Evolutionary conservation across 1,140 invertebrate species (phyloP).

Genomic region (Onthophagus taurus): DNA sequence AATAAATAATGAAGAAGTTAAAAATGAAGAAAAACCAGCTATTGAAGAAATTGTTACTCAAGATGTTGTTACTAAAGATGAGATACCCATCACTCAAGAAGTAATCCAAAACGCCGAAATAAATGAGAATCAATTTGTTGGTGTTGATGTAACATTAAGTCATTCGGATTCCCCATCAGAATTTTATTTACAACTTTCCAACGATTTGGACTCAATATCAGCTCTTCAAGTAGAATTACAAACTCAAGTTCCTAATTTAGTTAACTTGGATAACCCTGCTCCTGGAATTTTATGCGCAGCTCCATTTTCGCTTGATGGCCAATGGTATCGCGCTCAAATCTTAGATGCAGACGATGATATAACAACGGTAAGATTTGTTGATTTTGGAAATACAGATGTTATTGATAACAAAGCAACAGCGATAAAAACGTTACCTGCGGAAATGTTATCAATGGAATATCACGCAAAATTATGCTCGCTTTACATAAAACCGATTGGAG

Average conservation of each 20-base stretch:
- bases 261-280: constrained; percentile 44
- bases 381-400: constrained; percentile 72
- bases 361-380: constrained; percentile 68
- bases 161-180: constrained; percentile 54
- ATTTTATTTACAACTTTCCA: constrained; percentile 54
- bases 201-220: constrained; percentile 41
- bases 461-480: constrained; percentile 54
- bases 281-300: constrained; percentile 60
- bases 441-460: constrained; percentile 41
- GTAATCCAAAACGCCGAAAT: background rate
- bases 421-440: constrained; percentile 49
- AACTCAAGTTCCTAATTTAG: constrained; percentile 39
- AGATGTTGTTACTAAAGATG: background rate
- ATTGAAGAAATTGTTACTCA: background rate
- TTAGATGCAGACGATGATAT: constrained; percentile 58
- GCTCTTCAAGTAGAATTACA: constrained; percentile 52
- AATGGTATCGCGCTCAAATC: constrained; percentile 75
- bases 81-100: background rate
- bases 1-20: background rate
- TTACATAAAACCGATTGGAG: constrained; percentile 50
- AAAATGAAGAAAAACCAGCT: background rate
- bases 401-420: constrained; percentile 44
- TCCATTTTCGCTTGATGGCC: constrained; percentile 58
- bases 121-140: constrained; percentile 17
- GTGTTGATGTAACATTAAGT: constrained; percentile 44